Percentiles rank a stretch among this genome's conserved stretches.
These are phyloP conservation scores for Porites lutea DNA, from an alignment of 64 coral and sea anemone genomes.

Conservation along the genomic window DNA sequence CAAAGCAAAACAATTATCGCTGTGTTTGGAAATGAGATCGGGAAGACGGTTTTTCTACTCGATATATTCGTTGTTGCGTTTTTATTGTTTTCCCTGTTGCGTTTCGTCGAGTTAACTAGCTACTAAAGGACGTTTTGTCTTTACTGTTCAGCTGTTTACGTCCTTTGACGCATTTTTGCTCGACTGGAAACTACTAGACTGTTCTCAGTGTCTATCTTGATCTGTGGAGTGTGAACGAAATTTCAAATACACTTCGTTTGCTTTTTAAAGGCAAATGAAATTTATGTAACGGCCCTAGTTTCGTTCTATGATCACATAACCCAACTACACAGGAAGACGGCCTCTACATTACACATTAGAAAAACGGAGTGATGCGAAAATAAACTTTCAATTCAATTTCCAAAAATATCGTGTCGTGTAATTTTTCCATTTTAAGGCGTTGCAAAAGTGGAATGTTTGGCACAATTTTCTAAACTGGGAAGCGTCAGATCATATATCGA, in stretches of 20 bases:
- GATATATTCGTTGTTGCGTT: neutral
- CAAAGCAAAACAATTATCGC: conserved; percentile 9
- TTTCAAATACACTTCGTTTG: conserved; percentile 22
- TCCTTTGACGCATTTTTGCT: neutral
- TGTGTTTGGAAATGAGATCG: neutral
- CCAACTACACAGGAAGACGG: neutral
- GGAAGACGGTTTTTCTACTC: conserved; percentile 8
- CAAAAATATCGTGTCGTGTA: neutral
- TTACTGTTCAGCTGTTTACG: neutral
- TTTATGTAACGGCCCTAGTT: neutral
- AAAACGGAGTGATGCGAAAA: neutral
- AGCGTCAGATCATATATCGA: conserved; percentile 3
- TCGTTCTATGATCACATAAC: neutral
- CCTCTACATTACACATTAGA: neutral
- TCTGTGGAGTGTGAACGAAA: neutral
- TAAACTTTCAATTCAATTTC: neutral
- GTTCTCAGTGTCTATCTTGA: neutral
- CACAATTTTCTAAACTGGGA: conserved; percentile 3
- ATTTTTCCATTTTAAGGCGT: neutral
- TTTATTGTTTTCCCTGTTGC: neutral
- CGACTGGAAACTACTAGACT: conserved; percentile 20
- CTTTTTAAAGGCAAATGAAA: conserved; percentile 21
- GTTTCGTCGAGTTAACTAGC: neutral
- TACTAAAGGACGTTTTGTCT: neutral
- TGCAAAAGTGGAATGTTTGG: conserved; percentile 38